Base-by-base conservation (phyloP, 2,888 invertebrate species). In the Caenorhabditis sp. region DNA sequence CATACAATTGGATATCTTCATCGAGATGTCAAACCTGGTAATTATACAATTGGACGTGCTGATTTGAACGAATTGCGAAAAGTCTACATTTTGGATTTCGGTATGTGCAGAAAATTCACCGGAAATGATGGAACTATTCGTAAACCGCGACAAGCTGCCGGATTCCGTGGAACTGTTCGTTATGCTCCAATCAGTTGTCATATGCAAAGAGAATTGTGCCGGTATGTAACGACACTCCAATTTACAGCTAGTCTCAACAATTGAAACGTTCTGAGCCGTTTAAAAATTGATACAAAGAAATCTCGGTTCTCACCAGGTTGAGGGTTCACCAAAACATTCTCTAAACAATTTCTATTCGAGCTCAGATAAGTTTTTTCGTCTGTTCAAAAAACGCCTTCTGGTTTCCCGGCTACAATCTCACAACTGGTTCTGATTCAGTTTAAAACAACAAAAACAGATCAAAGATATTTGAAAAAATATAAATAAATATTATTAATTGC, bases 121-220 rank as follows among this genome's bases (percentile, higher is more conserved):
- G 75, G 72, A 55, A 61, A 64, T 1, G 65, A 67, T 51, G 77
- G 81, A 27, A 76, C 75, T n/a, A 81, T 81, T 68, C 62, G 81
- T 36, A 85, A 83, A 69, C 85, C 85, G 10, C 79, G 85, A 50
- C 80, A 79, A 50, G 82, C 83, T 14, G 83, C 84, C 66, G 84
- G 84, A 10, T 84, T 84, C 77, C 83, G 84, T 49, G 84, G 84
- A 64, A 84, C 84, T 55, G 84, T 84, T 58, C 80, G 84, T 50
- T 84, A 84, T 66, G 84, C 84, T 0, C 81, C 84, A 54, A 81
- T 84, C 69, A 80, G 81, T 63, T 84, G 84, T 69, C 84, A 84
- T 61, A 64, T 84, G 58, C 82, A 83, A 65, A 43, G 83, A 12
- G 84, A 84, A 49, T 66, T 83, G 58, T 84, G 84, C 76, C 69